Percentiles rank a stretch among this genome's conserved stretches.
phyloP scores from a whole-genome alignment of 92 coral and sea anemone genomes.

The Desmophyllum pertusum region DNA sequence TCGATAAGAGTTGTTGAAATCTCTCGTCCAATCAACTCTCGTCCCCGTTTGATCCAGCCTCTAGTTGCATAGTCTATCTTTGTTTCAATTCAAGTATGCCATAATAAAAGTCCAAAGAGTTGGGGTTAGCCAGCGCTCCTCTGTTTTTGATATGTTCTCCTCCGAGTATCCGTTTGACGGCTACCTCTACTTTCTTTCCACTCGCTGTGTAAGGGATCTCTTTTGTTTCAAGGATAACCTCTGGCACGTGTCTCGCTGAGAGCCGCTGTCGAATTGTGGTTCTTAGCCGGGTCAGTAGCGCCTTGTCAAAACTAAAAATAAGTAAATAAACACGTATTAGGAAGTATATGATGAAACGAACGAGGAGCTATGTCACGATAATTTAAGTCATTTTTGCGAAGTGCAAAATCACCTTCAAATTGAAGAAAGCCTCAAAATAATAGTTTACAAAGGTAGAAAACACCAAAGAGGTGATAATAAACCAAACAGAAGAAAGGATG shows the following conservation, averaged over 20 bases:
- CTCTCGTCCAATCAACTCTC: no score
- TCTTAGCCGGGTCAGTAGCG: conserved; percentile 51
- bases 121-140: conserved; percentile 92
- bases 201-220: conserved; percentile 99
- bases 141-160: conserved; percentile 82
- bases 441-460: no score
- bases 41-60: no score
- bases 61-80: neutral
- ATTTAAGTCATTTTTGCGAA: no score
- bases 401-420: no score
- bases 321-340: neutral
- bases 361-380: no score
- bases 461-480: no score
- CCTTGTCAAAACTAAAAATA: conserved; percentile 65
- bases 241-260: conserved; percentile 95
- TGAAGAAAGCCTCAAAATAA: no score
- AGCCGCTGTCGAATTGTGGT: conserved; percentile 74
- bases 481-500: no score
- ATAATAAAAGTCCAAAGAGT: conserved; percentile 83
- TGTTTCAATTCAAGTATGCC: conserved; percentile 71
- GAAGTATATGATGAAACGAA: no score
- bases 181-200: conserved; percentile 98
- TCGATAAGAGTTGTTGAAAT: no score
- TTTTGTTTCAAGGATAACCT: conserved; percentile 77
- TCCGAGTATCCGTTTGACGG: conserved; percentile 88